Base-by-base conservation (phyloP, 2,888 invertebrate genomes). In the Mamestra brassicae region DNA sequence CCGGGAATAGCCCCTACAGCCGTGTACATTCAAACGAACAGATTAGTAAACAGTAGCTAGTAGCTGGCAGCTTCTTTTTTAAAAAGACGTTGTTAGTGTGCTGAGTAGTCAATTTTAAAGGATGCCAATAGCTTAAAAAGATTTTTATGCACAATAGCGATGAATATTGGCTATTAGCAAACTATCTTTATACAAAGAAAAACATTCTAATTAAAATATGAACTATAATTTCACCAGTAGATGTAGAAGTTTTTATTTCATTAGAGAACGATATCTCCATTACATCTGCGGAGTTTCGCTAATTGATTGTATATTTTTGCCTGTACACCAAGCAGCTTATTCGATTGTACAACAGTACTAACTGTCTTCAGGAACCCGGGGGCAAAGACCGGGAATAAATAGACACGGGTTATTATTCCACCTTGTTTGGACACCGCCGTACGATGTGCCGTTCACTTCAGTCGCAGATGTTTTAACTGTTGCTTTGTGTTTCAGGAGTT, bases 381-480 rank as follows among this genome's bases (percentile, higher is more conserved):
- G 83, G 72, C 83, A 82, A 82, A 77, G 82, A 86, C 85, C 81
- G 78, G 75, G 88, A 89, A 86, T 89, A 88, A 88, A 88, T 88
- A 88, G 86, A 89, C 81, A 65, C 74, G 80, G 34, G 62, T 73
- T 87, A 82, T 88, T 89, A 88, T 89, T 84, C 79, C 64, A 79
- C 86, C 86, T 87, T 85, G 86, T 88, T 87, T 87, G 86, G 84
- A 80, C 80, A 82, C 77, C 60, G 69, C 66, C 57, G 38, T 55
- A 71, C 65, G 58, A 7, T 45, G 83, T 80, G 79, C 61, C 58
- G 69, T 64, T 74, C 26, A 26, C 68, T 26, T 66, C 38, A 38
- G 52, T 68, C 63, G 42, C 36, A 62, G 34, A 79, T 74, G 57
- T 84, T 76, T 85, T 66, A 60, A 62, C 76, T 63, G 55, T 76